Evolutionary conservation across 2,797 vertebrate genomes (phyloP).

Genomic region (Prunella strophiata): DNA sequence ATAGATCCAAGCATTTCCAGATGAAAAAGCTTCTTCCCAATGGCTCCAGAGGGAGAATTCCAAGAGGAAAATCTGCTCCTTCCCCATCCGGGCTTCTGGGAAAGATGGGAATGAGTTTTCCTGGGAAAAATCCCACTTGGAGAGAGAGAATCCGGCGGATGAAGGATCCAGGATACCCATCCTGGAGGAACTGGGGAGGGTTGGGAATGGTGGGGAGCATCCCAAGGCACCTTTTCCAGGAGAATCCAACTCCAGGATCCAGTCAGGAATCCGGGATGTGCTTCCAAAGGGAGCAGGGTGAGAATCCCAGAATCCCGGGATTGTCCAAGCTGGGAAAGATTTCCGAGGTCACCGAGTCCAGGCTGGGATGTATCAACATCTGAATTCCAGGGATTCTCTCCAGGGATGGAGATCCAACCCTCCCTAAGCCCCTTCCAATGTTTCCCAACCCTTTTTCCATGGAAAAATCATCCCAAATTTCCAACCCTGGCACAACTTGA

Average conservation of each 20-base stretch:
- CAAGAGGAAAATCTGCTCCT: neutral
- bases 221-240: neutral
- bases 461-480: neutral
- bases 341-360: neutral
- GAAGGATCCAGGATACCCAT: neutral
- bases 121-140: neutral
- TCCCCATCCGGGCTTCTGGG: neutral
- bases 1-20: neutral
- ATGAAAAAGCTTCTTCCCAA: neutral
- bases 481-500: neutral
- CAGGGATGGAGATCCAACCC: no score
- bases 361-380: neutral
- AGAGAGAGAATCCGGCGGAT: rapidly evolving
- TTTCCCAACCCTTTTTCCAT: neutral
- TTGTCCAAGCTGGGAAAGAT: neutral
- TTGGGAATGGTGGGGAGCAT: neutral
- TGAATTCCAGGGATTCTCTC: neutral
- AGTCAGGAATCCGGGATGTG: neutral
- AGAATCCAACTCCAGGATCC: neutral
- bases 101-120: neutral
- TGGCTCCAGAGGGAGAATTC: neutral
- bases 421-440: rapidly evolving
- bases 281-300: neutral
- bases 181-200: neutral
- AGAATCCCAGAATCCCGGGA: neutral